Evolutionary conservation across 2,797 vertebrate genomes (phyloP), one percentile per base, ranked within the genome.

Genomic region (Nannoperca australis): DNA sequence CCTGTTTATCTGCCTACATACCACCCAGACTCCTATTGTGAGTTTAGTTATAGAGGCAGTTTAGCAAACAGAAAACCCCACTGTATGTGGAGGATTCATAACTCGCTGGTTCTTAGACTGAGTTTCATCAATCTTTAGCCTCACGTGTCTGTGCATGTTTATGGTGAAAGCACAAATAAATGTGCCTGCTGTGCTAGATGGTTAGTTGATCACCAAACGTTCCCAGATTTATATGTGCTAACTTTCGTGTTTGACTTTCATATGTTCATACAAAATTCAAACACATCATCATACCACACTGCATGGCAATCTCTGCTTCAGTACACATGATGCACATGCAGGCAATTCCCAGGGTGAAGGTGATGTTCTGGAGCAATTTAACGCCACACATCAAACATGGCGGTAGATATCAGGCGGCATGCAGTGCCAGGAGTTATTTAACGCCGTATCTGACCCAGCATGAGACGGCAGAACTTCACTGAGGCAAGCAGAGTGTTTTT

Each of bases 1-100:
- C 92, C 88, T 87, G 89, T 93, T 91, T 86, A 80, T 85, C 83
- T 82, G 80, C 84, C 62, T 32, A 42, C 81, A 88, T 74, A 77
- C 85, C 83, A 66, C n/a, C 76, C 53, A 6, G 51, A 75, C 62
- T 83, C 61, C 72, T 49, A 62, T 82, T 79, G 60, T 45, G 66
- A 76, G 40, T 63, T 77, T 24, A 34, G 47, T 63, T 20, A n/a
- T 17, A 34, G n/a, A 24, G 53, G 36, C 17, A 61, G 63, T 53
- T 55, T n/a, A 53, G 49, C 77, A 70, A 72, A 87, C 60, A 83
- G 70, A 32, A 8, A 64, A 51, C 68, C 53, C 36, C 32, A 54
- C 51, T 17, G 63, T 24, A 27, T 55, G 38, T 59, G 70, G 74
- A 67, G 58, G 63, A 71, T 59, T 81, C 55, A 78, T 51, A 55